A percentile compares a stretch with the other conserved stretches of the same genome.
phyloP scores from a whole-genome alignment of 2,113 vertebrate species.

The Megaptera novaeangliae region DNA sequence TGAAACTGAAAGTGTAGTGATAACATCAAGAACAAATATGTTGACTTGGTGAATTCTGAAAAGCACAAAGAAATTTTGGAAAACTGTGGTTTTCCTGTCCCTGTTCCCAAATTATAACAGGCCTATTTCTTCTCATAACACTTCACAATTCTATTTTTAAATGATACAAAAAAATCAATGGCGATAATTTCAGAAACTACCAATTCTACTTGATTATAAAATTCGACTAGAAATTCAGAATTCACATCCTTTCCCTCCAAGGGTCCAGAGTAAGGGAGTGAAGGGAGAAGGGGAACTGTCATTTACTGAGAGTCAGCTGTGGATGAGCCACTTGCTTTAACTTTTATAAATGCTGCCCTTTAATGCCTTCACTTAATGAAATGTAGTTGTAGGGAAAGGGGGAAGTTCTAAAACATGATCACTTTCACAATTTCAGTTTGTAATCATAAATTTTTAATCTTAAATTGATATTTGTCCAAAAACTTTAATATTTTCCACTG shows the following conservation, averaged over 20 bases:
- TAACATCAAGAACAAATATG: background rate
- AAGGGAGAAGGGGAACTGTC: background rate
- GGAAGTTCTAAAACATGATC: background rate
- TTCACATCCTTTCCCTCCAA: background rate
- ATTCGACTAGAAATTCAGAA: background rate
- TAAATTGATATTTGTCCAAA: background rate
- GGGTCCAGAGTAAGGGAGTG: background rate
- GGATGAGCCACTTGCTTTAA: background rate
- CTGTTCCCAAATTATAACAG: background rate
- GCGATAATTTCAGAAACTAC: background rate
- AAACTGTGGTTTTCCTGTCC: background rate
- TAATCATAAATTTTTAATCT: background rate
- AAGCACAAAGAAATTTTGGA: background rate
- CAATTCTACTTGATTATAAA: background rate
- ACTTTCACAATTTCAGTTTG: background rate
- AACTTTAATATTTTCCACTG: background rate
- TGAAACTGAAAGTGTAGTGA: background rate
- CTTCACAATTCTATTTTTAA: background rate
- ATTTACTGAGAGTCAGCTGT: background rate
- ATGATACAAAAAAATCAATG: background rate
- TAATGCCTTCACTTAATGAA: background rate
- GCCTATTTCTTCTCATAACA: background rate
- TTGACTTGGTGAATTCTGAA: slow-evolving; percentile 4
- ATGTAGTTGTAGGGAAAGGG: background rate
- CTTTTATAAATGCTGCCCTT: background rate